A percentile compares a stretch with the other conserved stretches of the same genome.
phyloP scores from a whole-genome alignment of 2,888 invertebrate species.

The Melikaiella ostensackeni region DNA sequence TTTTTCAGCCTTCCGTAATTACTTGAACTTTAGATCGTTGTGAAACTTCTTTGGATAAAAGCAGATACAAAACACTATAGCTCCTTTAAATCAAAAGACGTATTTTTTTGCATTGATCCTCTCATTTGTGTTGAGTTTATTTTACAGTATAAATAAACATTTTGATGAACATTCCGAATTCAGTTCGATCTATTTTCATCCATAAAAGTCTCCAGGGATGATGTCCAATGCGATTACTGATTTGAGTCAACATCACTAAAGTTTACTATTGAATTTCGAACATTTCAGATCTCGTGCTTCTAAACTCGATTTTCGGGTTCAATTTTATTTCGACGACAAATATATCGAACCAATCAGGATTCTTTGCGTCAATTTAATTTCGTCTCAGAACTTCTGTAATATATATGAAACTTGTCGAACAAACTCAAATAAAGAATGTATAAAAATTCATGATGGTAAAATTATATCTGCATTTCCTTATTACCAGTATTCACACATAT shows the following conservation, averaged over 20 bases:
- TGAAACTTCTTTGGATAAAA: background rate
- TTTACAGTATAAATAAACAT: background rate
- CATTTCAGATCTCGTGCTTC: background rate
- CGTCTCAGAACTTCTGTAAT: background rate
- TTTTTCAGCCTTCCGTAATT: background rate
- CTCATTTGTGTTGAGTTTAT: background rate
- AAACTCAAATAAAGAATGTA: too few species aligned
- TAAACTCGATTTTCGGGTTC: background rate
- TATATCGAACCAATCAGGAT: background rate
- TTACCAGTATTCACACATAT: too few species aligned
- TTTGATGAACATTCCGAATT: background rate
- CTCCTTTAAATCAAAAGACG: background rate
- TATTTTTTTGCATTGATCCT: background rate
- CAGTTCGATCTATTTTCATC: conserved; percentile 1
- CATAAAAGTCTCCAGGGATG: background rate
- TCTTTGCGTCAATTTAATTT: background rate
- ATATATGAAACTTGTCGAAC: too few species aligned
- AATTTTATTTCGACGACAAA: background rate
- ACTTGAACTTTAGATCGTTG: background rate
- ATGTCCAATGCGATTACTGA: background rate
- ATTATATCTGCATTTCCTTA: too few species aligned
- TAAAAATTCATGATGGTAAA: background rate
- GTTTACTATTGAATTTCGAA: background rate
- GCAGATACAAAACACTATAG: too few species aligned
- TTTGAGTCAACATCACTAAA: background rate